Percentiles rank a stretch among this genome's conserved stretches.
Conservation (phyloP, 1,140 invertebrate species). For the Drosophila nannoptera region DNA sequence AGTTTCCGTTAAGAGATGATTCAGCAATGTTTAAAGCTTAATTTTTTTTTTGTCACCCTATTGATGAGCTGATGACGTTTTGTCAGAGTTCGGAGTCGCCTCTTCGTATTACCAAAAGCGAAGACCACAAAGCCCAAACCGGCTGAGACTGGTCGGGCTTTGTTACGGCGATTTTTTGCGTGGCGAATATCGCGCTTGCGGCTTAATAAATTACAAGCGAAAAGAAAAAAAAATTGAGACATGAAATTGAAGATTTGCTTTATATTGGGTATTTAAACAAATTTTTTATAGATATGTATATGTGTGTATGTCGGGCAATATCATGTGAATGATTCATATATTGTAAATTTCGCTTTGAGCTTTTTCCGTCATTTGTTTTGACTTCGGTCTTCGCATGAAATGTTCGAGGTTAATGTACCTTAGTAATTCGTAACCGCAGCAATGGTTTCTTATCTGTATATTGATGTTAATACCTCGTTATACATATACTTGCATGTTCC, state of each 20-base stretch:
- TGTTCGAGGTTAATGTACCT: slow-evolving; percentile 63
- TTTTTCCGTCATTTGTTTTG: slow-evolving; percentile 55
- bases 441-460: slow-evolving; percentile 18
- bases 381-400: slow-evolving; percentile 49
- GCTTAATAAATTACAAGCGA: slow-evolving; percentile 57
- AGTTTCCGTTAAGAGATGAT: neutral
- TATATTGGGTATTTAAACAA: neutral
- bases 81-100: slow-evolving; percentile 23
- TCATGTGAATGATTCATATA: slow-evolving; percentile 63
- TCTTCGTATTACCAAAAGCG: slow-evolving; percentile 49
- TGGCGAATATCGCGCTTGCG: slow-evolving; percentile 28
- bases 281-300: slow-evolving; percentile 32
- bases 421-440: slow-evolving; percentile 48
- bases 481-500: too few species aligned
- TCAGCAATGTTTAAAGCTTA: slow-evolving; percentile 33
- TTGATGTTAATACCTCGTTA: neutral
- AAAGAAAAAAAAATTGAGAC: slow-evolving; percentile 37
- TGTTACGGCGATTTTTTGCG: slow-evolving; percentile 1
- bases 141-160: slow-evolving; percentile 32
- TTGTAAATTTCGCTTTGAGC: slow-evolving; percentile 61
- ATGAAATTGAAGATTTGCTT: slow-evolving; percentile 46
- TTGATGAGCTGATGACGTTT: slow-evolving; percentile 21
- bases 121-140: slow-evolving; percentile 29
- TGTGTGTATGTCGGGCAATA: slow-evolving; percentile 23
- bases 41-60: too few species aligned